Evolutionary conservation across 1,140 invertebrate genomes (phyloP), one percentile per base, ranked within the genome.

Genomic region (Pteromalus puparum): DNA sequence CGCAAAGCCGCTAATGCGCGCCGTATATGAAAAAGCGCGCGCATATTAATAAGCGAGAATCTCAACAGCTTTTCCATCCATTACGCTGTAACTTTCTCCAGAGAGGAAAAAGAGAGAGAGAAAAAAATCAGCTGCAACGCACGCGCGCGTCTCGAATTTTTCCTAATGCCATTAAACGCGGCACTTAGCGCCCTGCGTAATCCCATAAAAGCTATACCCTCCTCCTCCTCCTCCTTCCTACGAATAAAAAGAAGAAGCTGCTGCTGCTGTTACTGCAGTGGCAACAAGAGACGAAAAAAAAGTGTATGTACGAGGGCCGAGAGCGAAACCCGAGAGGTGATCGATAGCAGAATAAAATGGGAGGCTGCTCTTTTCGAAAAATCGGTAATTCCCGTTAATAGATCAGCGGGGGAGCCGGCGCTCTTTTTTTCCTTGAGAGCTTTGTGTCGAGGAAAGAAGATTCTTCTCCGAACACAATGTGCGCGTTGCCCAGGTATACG

Each of bases 321-420:
- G n/a, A 13, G 74, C 61, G 76, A 86, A 86, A 86, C 81, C 72
- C 76, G 84, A 86, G 82, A 76, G n/a, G 38, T 38, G 85, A 88
- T 87, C 87, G 86, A 86, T 88, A 81, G 53, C 61, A 53, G 46
- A 70, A 82, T 82, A 82, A 78, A 67, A 70, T 38, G 65, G 1
- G 30, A 26, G 21, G 53, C 46, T 67, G 72, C 73, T 82, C 73
- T 42, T 82, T 76, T 74, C 79, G 38, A 30, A 82, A 82, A 38
- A 85, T 91, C 88, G 53, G 88, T 91, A 90, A 90, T 90, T 90
- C 88, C 86, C 87, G 86, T 88, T 91, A 92, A 92, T 92, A 91
- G 91, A 89, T 88, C 86, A 86, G 87, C 89, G 88, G 88, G 90
- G 88, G 85, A 86, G 18, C 77, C 28, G 4, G 2, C 21, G n/a